Conservation (phyloP, 2,113 vertebrate species). For the Peucedramus taeniatus region DNA sequence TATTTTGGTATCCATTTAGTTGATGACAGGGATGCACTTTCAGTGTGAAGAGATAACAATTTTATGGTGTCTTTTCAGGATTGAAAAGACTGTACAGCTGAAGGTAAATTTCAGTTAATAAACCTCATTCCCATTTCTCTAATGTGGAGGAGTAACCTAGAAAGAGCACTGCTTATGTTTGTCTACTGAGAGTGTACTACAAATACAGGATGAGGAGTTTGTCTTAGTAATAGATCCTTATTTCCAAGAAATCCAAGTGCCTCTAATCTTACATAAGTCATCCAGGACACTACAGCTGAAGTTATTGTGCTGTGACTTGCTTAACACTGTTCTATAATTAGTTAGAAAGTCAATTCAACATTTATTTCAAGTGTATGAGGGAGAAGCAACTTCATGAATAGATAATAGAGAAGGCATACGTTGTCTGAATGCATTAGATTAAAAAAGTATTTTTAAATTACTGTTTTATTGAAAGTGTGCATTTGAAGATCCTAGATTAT, state of each 20-base stretch:
- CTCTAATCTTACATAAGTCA: not conserved
- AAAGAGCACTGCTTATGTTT: not conserved
- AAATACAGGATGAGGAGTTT: not conserved
- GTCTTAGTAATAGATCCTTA: not conserved
- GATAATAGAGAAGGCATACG: not conserved
- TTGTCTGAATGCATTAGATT: not conserved
- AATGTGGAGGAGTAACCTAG: not conserved
- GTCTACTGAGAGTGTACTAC: not conserved
- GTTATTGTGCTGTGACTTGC: not conserved
- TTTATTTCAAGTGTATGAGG: constrained; percentile 9
- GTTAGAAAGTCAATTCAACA: not conserved
- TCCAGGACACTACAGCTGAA: not conserved
- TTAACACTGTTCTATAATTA: constrained; percentile 5
- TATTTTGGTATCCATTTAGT: not conserved
- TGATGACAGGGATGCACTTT: not conserved
- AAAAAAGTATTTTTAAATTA: not conserved
- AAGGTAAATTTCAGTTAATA: not conserved
- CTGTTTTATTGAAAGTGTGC: not conserved
- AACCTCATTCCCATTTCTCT: not conserved
- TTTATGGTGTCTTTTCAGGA: not conserved
- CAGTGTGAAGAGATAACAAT: not conserved
- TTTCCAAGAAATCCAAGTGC: constrained; percentile 30
- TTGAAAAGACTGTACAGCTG: not conserved
- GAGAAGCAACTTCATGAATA: constrained; percentile 4
- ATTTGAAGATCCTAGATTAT: not conserved